These are phyloP conservation scores for Slavum lentiscoides DNA, from an alignment of 2,888 invertebrate species.

Conservation along the genomic window DNA sequence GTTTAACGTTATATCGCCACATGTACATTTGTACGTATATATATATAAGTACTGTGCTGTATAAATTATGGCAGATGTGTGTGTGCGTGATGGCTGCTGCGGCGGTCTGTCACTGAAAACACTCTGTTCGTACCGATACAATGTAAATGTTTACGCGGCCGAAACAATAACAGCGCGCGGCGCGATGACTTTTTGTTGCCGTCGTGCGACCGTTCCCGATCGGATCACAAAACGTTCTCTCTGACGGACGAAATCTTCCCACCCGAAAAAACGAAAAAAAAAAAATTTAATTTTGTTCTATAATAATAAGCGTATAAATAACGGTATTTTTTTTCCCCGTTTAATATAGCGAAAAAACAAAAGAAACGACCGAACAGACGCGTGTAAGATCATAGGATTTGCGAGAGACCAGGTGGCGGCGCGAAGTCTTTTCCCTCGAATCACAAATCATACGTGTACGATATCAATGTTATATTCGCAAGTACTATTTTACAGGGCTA, in stretches of 20 bases:
- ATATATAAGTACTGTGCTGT: background rate
- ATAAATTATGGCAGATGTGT: constrained; percentile 4
- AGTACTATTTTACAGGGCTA: too few species aligned
- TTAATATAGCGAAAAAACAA: too few species aligned
- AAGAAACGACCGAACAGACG: background rate
- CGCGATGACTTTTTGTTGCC: background rate
- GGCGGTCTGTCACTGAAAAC: constrained; percentile 1
- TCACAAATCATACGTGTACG: too few species aligned
- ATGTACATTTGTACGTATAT: too few species aligned
- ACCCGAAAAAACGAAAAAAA: too few species aligned
- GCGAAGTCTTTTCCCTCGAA: too few species aligned
- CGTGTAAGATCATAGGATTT: too few species aligned
- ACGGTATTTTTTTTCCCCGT: too few species aligned
- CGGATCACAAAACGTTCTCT: constrained; percentile 12
- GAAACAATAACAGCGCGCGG: constrained; percentile 3
- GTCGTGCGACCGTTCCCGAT: background rate
- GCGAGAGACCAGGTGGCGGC: too few species aligned
- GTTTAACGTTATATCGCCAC: constrained; percentile 12
- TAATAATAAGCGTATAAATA: background rate
- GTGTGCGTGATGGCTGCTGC: background rate
- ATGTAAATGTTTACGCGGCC: background rate
- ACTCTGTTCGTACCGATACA: background rate
- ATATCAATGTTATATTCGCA: too few species aligned
- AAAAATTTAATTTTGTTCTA: too few species aligned
- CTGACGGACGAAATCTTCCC: background rate